phyloP scores from a whole-genome alignment of 2,113 vertebrate genomes.

The Eudorcas thomsonii region DNA sequence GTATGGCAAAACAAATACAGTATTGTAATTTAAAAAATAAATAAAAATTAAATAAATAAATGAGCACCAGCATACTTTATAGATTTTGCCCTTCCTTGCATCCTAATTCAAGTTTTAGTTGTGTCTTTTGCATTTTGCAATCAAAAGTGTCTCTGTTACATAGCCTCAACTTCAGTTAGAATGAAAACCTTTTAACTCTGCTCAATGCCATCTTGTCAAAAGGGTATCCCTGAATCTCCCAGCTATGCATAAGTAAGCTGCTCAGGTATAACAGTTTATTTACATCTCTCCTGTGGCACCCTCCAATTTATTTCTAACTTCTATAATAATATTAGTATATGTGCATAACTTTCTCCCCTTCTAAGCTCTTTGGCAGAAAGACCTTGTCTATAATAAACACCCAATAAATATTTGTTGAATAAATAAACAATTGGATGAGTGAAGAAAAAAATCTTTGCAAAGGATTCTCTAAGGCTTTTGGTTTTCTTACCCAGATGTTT shows the following conservation, averaged over 20 bases:
- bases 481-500: constrained; percentile 61
- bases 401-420: not conserved
- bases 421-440: not conserved
- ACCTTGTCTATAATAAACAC: not conserved
- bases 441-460: constrained; percentile 6
- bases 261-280: not conserved
- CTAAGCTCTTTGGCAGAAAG: not conserved
- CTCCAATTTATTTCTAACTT: not conserved
- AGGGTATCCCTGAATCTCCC: not conserved
- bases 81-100: not conserved
- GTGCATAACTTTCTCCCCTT: not conserved
- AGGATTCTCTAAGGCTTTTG: not conserved
- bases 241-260: not conserved
- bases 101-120: not conserved
- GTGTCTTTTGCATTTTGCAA: not conserved
- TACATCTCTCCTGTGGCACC: not conserved
- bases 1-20: no score
- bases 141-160: not conserved
- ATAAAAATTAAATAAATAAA: not conserved
- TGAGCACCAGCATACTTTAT: not conserved
- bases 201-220: not conserved
- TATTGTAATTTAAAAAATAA: no score
- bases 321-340: not conserved
- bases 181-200: not conserved
- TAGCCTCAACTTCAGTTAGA: not conserved